phyloP scores from a whole-genome alignment of 2,113 vertebrate species.

The rat (Rattus norvegicus) region GRCr8 NC_086021.1:80013001-80013500 shows the following conservation, averaged over 20 bases:
- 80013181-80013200: constrained; percentile 20
- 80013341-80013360: neutral
- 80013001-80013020: neutral
- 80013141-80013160: constrained; percentile 5
- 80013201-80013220: neutral
- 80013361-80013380: neutral
- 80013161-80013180: constrained; percentile 44
- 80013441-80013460: neutral
- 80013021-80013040: neutral
- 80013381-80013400: constrained; percentile 9
- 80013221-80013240: neutral
- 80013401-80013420: neutral
- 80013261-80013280: neutral
- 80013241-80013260: constrained; percentile 61
- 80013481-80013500: neutral
- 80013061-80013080: neutral
- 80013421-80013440: neutral
- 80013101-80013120: neutral
- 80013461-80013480: neutral
- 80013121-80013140: constrained; percentile 1
- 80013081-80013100: constrained; percentile 2
- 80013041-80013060: neutral
- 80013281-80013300: neutral
- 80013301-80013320: neutral
- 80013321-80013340: neutral